Evolutionary conservation across 2,113 vertebrate species (phyloP).

Genomic region (Labeo rohita): DNA sequence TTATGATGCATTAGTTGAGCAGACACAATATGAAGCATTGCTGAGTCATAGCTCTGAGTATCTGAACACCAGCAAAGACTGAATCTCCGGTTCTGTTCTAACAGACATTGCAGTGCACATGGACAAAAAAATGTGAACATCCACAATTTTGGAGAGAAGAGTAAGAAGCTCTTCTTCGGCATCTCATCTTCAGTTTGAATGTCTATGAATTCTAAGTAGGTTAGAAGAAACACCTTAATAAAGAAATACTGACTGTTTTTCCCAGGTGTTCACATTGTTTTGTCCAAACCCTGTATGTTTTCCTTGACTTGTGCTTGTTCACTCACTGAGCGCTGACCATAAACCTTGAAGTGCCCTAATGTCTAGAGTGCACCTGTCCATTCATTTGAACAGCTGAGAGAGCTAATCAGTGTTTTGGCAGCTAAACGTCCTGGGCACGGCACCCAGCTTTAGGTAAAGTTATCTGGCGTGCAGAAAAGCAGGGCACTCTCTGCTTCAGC

Average conservation of each 20-base stretch:
- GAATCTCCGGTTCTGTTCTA: neutral
- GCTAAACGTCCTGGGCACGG: neutral
- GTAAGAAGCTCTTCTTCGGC: neutral
- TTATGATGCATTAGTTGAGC: neutral
- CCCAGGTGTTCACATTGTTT: neutral
- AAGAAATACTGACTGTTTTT: neutral
- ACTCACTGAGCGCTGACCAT: neutral
- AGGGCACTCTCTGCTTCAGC: neutral
- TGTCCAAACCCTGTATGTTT: neutral
- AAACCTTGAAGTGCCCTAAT: neutral
- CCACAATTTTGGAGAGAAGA: neutral
- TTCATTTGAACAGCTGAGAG: slow-evolving; percentile 9
- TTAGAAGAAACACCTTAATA: neutral
- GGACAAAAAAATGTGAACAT: neutral
- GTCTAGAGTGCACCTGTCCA: slow-evolving; percentile 15
- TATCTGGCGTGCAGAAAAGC: neutral
- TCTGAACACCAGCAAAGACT: neutral
- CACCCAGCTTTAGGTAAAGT: slow-evolving; percentile 12
- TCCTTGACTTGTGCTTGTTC: neutral
- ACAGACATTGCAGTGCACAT: neutral
- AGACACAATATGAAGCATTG: neutral
- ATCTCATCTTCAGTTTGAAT: neutral
- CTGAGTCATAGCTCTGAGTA: slow-evolving; percentile 14
- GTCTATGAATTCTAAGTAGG: neutral
- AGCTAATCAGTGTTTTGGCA: slow-evolving; percentile 34